Conservation (phyloP, 2,797 vertebrate species). For the Novumbra hubbsi region DNA sequence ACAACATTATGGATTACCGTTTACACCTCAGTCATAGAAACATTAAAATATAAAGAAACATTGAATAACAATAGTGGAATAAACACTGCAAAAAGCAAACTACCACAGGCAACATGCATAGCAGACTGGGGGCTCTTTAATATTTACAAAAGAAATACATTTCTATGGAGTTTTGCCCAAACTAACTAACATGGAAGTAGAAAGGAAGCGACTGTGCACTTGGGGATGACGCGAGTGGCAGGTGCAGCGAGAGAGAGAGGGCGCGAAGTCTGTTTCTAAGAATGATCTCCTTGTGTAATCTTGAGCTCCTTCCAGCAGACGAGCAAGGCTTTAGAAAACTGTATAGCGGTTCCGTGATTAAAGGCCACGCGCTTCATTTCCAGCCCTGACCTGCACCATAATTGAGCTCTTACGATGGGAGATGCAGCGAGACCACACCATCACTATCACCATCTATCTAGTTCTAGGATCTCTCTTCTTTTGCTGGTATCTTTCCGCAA, state of each 20-base stretch:
- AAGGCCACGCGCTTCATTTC: constrained; percentile 67
- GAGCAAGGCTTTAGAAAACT: constrained; percentile 61
- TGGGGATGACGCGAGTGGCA: constrained; percentile 64
- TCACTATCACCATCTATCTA: neutral
- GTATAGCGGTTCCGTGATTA: constrained; percentile 68
- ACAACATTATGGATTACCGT: constrained; percentile 7
- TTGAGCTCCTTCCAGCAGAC: constrained; percentile 62
- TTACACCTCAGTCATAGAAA: constrained; percentile 7
- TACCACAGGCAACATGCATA: constrained; percentile 34
- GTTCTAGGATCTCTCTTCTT: neutral
- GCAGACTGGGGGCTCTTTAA: constrained; percentile 22
- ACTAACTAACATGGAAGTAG: constrained; percentile 2
- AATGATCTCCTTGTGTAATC: constrained; percentile 78
- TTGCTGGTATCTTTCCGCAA: neutral
- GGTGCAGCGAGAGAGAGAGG: constrained; percentile 60
- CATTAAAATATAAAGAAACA: constrained; percentile 37
- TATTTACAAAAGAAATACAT: neutral
- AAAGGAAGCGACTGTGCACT: constrained; percentile 52
- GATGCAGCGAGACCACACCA: neutral
- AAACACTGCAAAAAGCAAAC: constrained; percentile 28
- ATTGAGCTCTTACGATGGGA: constrained; percentile 33
- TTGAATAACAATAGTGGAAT: constrained; percentile 36
- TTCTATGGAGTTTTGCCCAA: neutral
- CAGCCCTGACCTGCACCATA: constrained; percentile 52
- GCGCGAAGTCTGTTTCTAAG: constrained; percentile 38